Percentiles rank a stretch among this genome's conserved stretches.
Evolutionary conservation across 2,888 invertebrate species (phyloP).

Genomic region (Achlya flavicornis): DNA sequence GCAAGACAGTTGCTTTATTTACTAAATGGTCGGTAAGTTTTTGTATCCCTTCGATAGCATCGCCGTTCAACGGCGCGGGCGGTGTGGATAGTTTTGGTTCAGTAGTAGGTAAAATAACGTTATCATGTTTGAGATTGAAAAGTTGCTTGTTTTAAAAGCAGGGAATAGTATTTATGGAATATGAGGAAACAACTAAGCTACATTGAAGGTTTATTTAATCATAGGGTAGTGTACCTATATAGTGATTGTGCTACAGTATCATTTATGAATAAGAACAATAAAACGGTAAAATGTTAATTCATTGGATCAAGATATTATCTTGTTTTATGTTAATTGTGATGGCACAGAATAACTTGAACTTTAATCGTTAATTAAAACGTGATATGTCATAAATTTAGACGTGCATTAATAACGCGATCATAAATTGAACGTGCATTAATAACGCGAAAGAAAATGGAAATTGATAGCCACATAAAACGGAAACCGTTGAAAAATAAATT

Average conservation of each 20-base stretch:
- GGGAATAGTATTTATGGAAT: not conserved
- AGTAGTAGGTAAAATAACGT: not conserved
- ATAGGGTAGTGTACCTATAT: not conserved
- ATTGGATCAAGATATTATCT: no score
- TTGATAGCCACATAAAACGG: not conserved
- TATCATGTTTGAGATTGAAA: not conserved
- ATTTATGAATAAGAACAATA: no score
- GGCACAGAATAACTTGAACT: no score
- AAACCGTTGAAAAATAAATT: constrained; percentile 4
- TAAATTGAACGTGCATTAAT: not conserved
- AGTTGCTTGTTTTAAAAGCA: not conserved
- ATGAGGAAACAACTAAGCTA: not conserved
- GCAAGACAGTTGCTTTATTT: not conserved
- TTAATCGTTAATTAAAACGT: no score
- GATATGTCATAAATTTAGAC: no score
- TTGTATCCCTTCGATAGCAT: not conserved
- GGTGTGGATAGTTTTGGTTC: not conserved
- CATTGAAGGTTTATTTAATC: not conserved
- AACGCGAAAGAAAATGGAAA: not conserved
- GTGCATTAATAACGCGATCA: no score
- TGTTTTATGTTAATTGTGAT: no score
- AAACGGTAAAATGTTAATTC: no score
- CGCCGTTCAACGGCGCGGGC: not conserved
- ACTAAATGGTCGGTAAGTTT: not conserved
- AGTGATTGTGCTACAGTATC: no score